Base-by-base conservation (phyloP, 1,140 invertebrate species). In the Scaptomyza graminum region DNA sequence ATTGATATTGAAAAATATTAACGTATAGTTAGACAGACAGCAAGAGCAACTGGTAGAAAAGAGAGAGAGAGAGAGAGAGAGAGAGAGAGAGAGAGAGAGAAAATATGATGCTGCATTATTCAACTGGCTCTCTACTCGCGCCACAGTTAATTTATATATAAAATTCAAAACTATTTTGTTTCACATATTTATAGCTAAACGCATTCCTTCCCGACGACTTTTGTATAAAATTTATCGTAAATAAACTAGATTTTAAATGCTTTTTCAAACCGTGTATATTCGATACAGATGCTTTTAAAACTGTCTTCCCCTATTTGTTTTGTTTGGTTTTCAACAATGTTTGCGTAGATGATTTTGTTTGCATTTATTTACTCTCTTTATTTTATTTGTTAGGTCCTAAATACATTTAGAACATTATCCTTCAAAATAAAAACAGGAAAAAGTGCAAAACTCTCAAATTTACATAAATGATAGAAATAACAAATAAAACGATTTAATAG, bases 401-500 rank as follows among this genome's bases (percentile, higher is more conserved):
- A 70, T 64, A 37, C 12, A n/a, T 56, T 50, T 3, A 44, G 25
- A 44, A 22, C 34, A 41, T 50, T 31, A 69, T 55, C 31, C 7
- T 7, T 34, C 8, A 34, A 34, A 9, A 34, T 11, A 9, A 31
- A 31, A 34, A 34, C 31, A 56, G 9, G 2, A 9, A 54, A 70
- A 51, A 34, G 56, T 41, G 50, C 55, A 28, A 37, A 59, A 37
- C 25, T 31, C 22, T 31, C 41, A 11, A 46, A 69, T 49, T 69
- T 55, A 41, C 67, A 69, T 64, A 64, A 64, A 31, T 56, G 55
- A 49, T 25, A 47, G 31, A 34, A 59, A 44, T 34, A 52, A 50
- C 31, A 49, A 57, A 46, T 44, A 11, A 18, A 54, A 54, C 15
- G 37, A 76, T 82, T 78, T 51, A 60, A 81, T 76, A 73, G 54